These are phyloP conservation scores for Malthinus seriepunctatus DNA, from an alignment of 2,888 invertebrate genomes.

Conservation along the genomic window DNA sequence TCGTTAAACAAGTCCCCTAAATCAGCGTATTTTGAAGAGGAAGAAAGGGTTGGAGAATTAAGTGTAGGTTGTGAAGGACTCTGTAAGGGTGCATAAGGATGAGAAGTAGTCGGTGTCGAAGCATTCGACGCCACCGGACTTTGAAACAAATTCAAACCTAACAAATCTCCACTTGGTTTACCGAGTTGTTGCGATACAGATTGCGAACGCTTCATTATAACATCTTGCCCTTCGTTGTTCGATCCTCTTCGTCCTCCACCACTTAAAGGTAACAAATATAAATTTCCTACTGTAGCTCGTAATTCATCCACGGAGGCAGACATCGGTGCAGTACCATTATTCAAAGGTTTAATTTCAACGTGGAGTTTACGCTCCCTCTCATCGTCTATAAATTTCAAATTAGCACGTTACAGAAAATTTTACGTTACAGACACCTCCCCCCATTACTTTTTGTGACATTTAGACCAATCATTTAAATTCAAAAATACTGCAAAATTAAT, in stretches of 20 bases:
- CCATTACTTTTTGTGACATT: background rate
- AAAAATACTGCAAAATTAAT: too few species aligned
- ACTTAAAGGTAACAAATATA: conserved; percentile 77
- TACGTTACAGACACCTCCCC: too few species aligned
- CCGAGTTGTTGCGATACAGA: conserved; percentile 77
- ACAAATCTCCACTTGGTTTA: conserved; percentile 77
- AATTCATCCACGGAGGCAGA: conserved; percentile 96
- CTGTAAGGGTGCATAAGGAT: conserved; percentile 83
- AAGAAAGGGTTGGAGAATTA: conserved; percentile 67
- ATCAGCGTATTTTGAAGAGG: conserved; percentile 60
- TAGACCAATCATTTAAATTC: background rate
- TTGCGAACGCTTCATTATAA: conserved; percentile 70
- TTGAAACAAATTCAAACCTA: conserved; percentile 76
- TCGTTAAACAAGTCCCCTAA: conserved; percentile 83
- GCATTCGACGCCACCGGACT: conserved; percentile 85
- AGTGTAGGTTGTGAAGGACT: conserved; percentile 71
- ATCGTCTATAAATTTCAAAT: conserved; percentile 62
- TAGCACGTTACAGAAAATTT: conserved; percentile 2
- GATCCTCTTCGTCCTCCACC: conserved; percentile 67
- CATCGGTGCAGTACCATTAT: conserved; percentile 86
- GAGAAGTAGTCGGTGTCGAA: conserved; percentile 61
- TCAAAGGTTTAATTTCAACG: conserved; percentile 93
- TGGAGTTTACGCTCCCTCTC: conserved; percentile 88
- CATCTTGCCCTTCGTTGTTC: conserved; percentile 66
- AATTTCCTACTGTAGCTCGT: conserved; percentile 87